Evolutionary conservation across 2,797 vertebrate species (phyloP).

Genomic region (Thripadectes ignobilis): DNA sequence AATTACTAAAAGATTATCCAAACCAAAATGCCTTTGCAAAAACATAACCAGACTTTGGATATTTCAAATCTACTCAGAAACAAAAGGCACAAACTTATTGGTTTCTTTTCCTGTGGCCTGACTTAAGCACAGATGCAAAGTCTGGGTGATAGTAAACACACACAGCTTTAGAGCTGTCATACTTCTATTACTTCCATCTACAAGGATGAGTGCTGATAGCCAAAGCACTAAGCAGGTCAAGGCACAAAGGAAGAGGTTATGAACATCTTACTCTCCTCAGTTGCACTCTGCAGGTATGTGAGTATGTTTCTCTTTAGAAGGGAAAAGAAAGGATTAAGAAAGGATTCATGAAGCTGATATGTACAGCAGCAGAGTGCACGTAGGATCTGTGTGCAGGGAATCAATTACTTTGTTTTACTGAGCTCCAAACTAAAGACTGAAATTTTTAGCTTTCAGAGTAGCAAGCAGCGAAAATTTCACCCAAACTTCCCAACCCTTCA

Average conservation of each 20-base stretch:
- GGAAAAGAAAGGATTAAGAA: background rate
- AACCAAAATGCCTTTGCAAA: background rate
- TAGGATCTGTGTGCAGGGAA: background rate
- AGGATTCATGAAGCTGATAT: rapidly evolving
- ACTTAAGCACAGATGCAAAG: background rate
- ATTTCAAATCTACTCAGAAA: background rate
- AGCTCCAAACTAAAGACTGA: background rate
- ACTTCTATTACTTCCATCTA: background rate
- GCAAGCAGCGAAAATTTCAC: background rate
- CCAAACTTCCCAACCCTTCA: background rate
- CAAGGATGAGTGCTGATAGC: background rate
- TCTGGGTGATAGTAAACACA: background rate
- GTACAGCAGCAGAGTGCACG: background rate
- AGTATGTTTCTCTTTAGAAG: background rate
- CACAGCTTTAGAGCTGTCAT: background rate
- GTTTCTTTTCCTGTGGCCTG: background rate
- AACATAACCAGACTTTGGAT: background rate
- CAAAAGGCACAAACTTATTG: background rate
- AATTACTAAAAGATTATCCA: slow-evolving; percentile 2
- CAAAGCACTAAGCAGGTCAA: background rate
- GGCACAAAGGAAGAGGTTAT: background rate
- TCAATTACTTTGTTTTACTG: background rate
- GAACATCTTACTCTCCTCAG: background rate
- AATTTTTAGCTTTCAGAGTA: background rate
- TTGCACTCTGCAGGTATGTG: background rate